These are phyloP conservation scores for Macrotrachela quadricornifera DNA, from an alignment of 1,140 invertebrate species.

Conservation along the genomic window DNA sequence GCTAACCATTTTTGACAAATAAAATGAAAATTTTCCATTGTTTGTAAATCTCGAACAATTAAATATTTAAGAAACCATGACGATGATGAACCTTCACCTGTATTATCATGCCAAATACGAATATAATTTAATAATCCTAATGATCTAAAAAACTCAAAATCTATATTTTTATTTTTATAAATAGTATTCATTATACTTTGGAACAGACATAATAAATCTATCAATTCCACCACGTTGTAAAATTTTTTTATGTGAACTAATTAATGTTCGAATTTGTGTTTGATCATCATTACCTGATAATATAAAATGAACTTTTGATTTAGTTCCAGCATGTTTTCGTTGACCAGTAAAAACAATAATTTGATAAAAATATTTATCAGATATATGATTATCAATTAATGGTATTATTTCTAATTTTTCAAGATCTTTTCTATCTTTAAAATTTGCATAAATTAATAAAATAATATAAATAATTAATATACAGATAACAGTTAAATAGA, in stretches of 20 bases:
- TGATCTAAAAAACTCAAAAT: conserved; percentile 18
- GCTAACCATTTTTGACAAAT: conserved; percentile 28
- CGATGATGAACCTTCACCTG: conserved; percentile 30
- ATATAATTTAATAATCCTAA: conserved; percentile 34
- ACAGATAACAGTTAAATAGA: conserved; percentile 35
- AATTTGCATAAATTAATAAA: conserved; percentile 30
- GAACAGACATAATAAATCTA: conserved; percentile 34
- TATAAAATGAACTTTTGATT: conserved; percentile 10
- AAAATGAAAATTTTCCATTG: conserved; percentile 31
- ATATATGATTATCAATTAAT: conserved; percentile 16
- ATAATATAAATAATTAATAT: conserved; percentile 29
- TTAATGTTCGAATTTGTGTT: background rate
- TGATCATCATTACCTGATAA: conserved; percentile 7
- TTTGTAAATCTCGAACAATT: conserved; percentile 35
- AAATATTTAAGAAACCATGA: conserved; percentile 37
- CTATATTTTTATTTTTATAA: conserved; percentile 13
- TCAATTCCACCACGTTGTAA: conserved; percentile 26
- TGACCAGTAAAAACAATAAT: conserved; percentile 19
- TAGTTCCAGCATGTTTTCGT: conserved; percentile 14
- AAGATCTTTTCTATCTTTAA: conserved; percentile 32
- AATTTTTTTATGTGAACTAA: conserved; percentile 9
- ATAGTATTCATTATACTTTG: no score
- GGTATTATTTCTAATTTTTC: conserved; percentile 21
- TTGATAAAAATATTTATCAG: conserved; percentile 17
- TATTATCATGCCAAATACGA: conserved; percentile 38